Evolutionary conservation across 2,888 invertebrate species (phyloP), one percentile per base, ranked within the genome.

Genomic region (Melipona bicolor): DNA sequence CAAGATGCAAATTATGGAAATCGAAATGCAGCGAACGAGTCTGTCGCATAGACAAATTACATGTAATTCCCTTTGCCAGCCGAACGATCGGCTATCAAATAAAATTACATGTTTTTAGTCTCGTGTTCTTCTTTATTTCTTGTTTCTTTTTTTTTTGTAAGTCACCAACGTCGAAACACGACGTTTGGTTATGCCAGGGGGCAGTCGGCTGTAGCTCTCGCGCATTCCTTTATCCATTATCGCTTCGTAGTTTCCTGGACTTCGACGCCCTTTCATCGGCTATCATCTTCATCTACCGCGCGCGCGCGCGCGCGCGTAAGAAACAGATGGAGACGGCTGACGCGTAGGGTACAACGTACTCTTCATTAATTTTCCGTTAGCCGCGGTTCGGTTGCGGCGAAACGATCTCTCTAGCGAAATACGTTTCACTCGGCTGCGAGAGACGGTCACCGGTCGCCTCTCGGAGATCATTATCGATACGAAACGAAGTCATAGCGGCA

Each of bases 391-490:
- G 77, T 77, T 77, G 62, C 74, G 72, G 65, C 79, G 79, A 82
- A 73, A 77, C 81, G 74, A 84, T 85, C 76, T 70, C 65, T 74
- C 74, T 59, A 62, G 74, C 71, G 64, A 84, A 81, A 72, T 81
- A 73, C 77, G 85, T 85, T 83, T 80, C 81, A 69, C 79, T 79
- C 72, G 79, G 81, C 62, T 73, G 65, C 74, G 81, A 65, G 56
- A 71, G 74, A 67, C 73, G 79, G 89, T 83, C 90, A 92, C 92
- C 93, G 91, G 94, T 93, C 93, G 91, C 93, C 93, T 93, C 91
- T 43, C 43, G 9, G 91, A 93, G 94, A 94, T 94, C 91, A 93
- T 91, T 94, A 94, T 94, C 94, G 94, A 94, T 94, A 91, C 87
- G 90, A 90, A 91, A 92, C 91, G 88, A 93, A 92, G 91, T 91